Conservation (phyloP, 2,888 invertebrate species). For the Onthophagus sagittarius region DNA sequence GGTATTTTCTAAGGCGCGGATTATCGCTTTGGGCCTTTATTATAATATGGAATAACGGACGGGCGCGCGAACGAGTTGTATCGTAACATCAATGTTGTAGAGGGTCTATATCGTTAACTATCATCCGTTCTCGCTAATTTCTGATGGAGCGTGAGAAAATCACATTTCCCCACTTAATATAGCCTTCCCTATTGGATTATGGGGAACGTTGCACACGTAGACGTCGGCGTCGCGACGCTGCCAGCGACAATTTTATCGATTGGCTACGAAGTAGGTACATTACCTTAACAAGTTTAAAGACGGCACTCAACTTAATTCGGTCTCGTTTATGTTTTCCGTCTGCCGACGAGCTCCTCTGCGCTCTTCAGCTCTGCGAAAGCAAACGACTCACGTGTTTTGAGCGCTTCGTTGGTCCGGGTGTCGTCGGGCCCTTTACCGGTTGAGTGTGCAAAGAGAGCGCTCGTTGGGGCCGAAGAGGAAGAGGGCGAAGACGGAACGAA, state of each 20-base stretch:
- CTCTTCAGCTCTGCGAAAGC: slow-evolving; percentile 19
- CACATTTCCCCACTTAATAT: slow-evolving; percentile 6
- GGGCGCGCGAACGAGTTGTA: background rate
- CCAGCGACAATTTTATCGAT: slow-evolving; percentile 16
- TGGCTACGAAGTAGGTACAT: slow-evolving; percentile 15
- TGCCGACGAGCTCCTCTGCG: slow-evolving; percentile 4
- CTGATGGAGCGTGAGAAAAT: slow-evolving; percentile 7
- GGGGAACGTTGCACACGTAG: background rate
- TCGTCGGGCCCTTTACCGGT: background rate
- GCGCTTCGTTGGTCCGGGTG: background rate
- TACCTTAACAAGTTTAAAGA: slow-evolving; percentile 25
- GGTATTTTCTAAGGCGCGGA: background rate
- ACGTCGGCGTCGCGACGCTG: background rate
- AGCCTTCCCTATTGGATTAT: slow-evolving; percentile 5
- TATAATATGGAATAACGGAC: background rate
- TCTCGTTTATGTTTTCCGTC: slow-evolving; percentile 21
- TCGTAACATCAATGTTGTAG: background rate
- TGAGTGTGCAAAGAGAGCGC: background rate
- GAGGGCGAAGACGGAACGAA: background rate
- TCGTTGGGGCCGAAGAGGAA: background rate
- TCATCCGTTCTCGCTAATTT: background rate
- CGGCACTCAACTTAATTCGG: slow-evolving; percentile 23
- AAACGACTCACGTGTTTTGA: slow-evolving; percentile 2
- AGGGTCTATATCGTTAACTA: background rate
- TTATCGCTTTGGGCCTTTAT: background rate